phyloP scores from a whole-genome alignment of 2,888 invertebrate species.

The Lepidocyrtoides sp. region DNA sequence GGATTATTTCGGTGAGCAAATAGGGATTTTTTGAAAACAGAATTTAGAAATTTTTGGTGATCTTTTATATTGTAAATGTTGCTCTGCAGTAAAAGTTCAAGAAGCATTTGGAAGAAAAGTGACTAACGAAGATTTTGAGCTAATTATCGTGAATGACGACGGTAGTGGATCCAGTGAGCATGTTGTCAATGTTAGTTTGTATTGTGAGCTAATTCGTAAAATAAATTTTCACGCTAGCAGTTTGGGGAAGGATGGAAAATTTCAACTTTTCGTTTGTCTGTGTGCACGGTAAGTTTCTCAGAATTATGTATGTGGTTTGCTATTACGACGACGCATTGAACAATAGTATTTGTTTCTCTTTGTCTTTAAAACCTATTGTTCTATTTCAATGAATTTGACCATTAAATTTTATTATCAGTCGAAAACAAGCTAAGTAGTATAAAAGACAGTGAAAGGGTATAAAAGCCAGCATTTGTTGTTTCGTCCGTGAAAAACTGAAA shows the following conservation, averaged over 20 bases:
- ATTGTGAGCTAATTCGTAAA: slow-evolving; percentile 95
- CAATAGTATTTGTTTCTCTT: too few relatives aligned
- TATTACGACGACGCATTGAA: neutral
- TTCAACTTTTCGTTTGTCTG: slow-evolving; percentile 98
- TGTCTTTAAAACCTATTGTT: too few relatives aligned
- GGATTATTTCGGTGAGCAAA: slow-evolving; percentile 97
- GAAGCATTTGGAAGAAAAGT: slow-evolving; percentile 91
- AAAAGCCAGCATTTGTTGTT: too few relatives aligned
- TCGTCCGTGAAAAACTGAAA: too few relatives aligned
- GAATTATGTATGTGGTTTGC: neutral
- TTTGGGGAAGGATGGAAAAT: slow-evolving; percentile 99
- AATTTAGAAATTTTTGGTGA: too few relatives aligned
- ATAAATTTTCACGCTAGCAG: slow-evolving; percentile 94
- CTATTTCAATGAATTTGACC: neutral
- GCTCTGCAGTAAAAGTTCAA: slow-evolving; percentile 93
- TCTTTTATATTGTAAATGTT: too few relatives aligned
- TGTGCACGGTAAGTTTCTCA: slow-evolving; percentile 81
- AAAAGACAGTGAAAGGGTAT: too few relatives aligned
- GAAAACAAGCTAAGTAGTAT: too few relatives aligned
- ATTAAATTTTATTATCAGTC: too few relatives aligned
- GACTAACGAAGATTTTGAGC: slow-evolving; percentile 87
- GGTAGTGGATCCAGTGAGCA: slow-evolving; percentile 86
- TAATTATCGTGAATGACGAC: slow-evolving; percentile 80
- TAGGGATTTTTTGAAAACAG: neutral
- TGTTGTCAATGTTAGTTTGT: slow-evolving; percentile 94